A percentile compares a stretch with the other conserved stretches of the same genome.
Evolutionary conservation across 2,888 invertebrate genomes (phyloP).

Genomic region (Amaurobius ferox): DNA sequence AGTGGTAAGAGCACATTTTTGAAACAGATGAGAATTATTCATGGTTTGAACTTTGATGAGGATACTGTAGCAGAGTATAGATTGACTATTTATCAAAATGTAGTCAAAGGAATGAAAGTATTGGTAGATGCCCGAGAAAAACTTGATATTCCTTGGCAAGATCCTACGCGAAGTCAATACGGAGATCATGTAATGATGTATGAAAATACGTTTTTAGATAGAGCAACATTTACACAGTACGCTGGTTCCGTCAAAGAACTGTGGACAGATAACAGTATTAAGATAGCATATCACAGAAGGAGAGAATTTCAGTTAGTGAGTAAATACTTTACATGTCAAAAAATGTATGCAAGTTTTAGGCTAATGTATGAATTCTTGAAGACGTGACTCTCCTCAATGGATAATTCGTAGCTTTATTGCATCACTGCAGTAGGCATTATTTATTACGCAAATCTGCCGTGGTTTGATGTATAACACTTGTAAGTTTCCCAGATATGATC

Average conservation of each 20-base stretch:
- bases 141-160: constrained; percentile 84
- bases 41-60: constrained; percentile 86
- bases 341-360: too few relatives aligned
- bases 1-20: constrained; percentile 83
- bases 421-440: too few relatives aligned
- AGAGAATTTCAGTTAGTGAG: constrained; percentile 97
- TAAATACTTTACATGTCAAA: too few relatives aligned
- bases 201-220: constrained; percentile 86
- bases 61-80: constrained; percentile 93
- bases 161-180: constrained; percentile 85
- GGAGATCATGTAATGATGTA: constrained; percentile 89
- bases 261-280: constrained; percentile 95
- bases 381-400: too few relatives aligned
- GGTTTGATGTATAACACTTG: too few relatives aligned
- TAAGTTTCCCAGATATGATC: too few relatives aligned
- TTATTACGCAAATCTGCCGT: too few relatives aligned
- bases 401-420: too few relatives aligned
- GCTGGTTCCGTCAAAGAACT: constrained; percentile 88
- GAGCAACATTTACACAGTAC: constrained; percentile 89
- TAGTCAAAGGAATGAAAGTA: constrained; percentile 97
- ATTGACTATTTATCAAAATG: constrained; percentile 95
- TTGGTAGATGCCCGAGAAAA: constrained; percentile 97
- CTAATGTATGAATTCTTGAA: too few relatives aligned
- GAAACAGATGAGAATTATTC: constrained; percentile 98
- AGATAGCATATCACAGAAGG: constrained; percentile 92